Percentiles rank a stretch among this genome's conserved stretches.
These are phyloP conservation scores for Miltochrista miniata DNA, from an alignment of 2,888 invertebrate genomes.

Conservation along the genomic window DNA sequence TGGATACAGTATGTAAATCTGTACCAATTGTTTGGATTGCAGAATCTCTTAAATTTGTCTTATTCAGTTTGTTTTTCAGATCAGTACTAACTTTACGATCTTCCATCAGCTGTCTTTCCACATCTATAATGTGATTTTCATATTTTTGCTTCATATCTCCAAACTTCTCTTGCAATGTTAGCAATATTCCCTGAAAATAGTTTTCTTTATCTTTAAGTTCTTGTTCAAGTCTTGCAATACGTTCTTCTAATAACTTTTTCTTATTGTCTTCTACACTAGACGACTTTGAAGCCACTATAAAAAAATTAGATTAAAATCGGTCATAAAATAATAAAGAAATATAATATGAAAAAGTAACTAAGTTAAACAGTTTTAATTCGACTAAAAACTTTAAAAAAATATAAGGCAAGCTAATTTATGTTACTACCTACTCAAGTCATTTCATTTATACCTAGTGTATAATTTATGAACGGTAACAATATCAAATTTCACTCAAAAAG, in stretches of 20 bases:
- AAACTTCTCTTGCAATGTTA: conserved; percentile 90
- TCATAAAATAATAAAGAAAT: not conserved
- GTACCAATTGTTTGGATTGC: conserved; percentile 78
- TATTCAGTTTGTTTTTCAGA: conserved; percentile 81
- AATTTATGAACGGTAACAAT: no score
- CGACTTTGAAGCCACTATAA: conserved; percentile 84
- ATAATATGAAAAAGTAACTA: not conserved
- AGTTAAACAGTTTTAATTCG: no score
- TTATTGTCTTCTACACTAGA: conserved; percentile 81
- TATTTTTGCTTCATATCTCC: conserved; percentile 90
- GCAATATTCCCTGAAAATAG: conserved; percentile 87
- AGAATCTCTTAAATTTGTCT: conserved; percentile 53
- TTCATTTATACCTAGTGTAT: no score
- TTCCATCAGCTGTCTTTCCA: conserved; percentile 86
- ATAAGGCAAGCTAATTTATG: no score
- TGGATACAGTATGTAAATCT: conserved; percentile 48
- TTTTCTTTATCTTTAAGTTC: conserved; percentile 88
- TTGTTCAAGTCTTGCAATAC: conserved; percentile 87
- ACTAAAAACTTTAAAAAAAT: no score
- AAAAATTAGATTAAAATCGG: conserved; percentile 2
- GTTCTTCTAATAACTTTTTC: conserved; percentile 87
- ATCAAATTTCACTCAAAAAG: no score
- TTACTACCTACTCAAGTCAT: no score
- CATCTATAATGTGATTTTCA: conserved; percentile 88
- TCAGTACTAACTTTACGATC: conserved; percentile 74